Evolutionary conservation across 2,888 invertebrate species (phyloP), one percentile per base, ranked within the genome.

Genomic region (Aethes cnicana): DNA sequence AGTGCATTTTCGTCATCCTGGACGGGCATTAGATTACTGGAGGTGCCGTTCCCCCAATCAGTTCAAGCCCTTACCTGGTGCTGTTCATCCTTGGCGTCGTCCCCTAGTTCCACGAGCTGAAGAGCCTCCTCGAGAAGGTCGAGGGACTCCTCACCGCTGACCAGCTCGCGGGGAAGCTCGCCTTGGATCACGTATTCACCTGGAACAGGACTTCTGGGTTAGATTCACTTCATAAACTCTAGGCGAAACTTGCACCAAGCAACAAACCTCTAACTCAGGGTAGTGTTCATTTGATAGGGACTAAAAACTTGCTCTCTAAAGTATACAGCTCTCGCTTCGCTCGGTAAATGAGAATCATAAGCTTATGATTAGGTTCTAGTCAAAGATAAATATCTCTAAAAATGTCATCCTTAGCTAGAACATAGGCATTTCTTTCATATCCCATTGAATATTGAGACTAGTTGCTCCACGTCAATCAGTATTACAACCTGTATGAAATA

Each of bases 111-210:
- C n/a, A 94, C 94, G 33, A 94, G 90, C 72, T 93, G 93, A 4
- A 95, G 90, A 26, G 94, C 94, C 75, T 94, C 94, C 74, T 94
- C 94, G 37, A 95, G 91, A 39, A 94, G 91, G 64, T 93, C 92
- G 69, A 93, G 80, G 35, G 92, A 89, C 75, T 90, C 92, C 63
- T 91, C 90, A 60, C 84, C 82, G 71, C 79, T 81, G 21, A 91
- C 90, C 69, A 92, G 75, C 65, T 90, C 91, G n/a, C 84, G 74
- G 0, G 91, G 87, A 5, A 87, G 68, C 0, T 85, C 88, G 1
- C 91, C 90, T 61, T 91, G 90, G 61, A 92, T 84, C 66, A 92
- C 91, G 91, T 92, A 92, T 77, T 92, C 92, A 68, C 92, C 92
- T 92, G 83, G 72, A 57, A 50, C 57, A 28, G 4, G 4, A 4